These are phyloP conservation scores for Regulus satrapa DNA, from an alignment of 2,113 vertebrate genomes.

Conservation along the genomic window DNA sequence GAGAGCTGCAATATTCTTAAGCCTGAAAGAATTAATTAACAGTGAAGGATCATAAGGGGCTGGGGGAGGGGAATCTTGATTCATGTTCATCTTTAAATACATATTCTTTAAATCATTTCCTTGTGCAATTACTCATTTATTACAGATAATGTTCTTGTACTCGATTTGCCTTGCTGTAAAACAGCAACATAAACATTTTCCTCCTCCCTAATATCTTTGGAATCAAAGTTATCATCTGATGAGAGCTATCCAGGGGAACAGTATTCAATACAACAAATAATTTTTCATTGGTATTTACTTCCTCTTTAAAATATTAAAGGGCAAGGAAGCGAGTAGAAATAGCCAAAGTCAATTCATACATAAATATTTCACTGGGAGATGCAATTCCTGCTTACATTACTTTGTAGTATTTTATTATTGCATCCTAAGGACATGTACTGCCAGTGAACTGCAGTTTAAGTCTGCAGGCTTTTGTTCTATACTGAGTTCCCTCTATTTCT, in stretches of 20 bases:
- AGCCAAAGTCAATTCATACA: background rate
- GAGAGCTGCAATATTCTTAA: background rate
- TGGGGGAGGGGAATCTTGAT: conserved; percentile 21
- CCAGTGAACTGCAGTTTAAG: background rate
- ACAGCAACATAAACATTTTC: conserved; percentile 47
- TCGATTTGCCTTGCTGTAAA: conserved; percentile 43
- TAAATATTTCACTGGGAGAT: background rate
- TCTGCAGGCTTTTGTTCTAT: background rate
- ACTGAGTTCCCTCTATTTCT: background rate
- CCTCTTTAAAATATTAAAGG: conserved; percentile 6
- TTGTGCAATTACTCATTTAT: conserved; percentile 65
- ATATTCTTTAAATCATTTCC: conserved; percentile 64
- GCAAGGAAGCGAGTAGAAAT: background rate
- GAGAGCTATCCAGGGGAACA: background rate
- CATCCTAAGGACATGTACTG: rapidly evolving
- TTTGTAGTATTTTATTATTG: background rate
- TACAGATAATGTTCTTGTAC: conserved; percentile 52
- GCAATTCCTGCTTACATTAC: background rate
- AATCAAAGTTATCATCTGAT: conserved; percentile 52
- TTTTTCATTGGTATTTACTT: conserved; percentile 43
- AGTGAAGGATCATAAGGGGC: background rate
- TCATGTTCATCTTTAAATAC: conserved; percentile 42
- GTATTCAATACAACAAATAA: conserved; percentile 50
- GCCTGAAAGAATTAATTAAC: conserved; percentile 61
- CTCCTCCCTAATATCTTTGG: conserved; percentile 24